A percentile compares a stretch with the other conserved stretches of the same genome.
Conservation (phyloP, 2,113 vertebrate genomes). For the Hystrix cristata region DNA sequence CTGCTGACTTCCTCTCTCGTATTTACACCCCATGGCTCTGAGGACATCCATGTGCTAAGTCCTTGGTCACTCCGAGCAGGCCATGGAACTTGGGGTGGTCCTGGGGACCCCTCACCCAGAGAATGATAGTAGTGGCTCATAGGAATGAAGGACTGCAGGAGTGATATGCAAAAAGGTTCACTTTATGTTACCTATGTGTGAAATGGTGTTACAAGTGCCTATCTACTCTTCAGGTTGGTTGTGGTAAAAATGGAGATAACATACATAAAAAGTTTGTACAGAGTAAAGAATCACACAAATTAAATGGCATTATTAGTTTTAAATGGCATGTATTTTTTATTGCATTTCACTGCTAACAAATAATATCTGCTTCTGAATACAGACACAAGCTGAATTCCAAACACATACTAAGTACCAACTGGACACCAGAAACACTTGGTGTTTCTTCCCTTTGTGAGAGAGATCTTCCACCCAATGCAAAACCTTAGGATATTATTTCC, state of each 20-base stretch:
- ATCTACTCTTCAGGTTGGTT: not conserved
- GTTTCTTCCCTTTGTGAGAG: not conserved
- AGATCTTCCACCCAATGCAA: not conserved
- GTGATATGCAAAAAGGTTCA: not conserved
- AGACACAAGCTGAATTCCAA: slow-evolving; percentile 13
- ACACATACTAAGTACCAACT: not conserved
- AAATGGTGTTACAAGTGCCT: not conserved
- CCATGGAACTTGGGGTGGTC: not conserved
- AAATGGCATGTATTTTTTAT: slow-evolving; percentile 37
- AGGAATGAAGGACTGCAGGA: not conserved
- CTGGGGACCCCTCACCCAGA: not conserved
- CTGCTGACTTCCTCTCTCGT: not conserved
- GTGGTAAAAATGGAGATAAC: not conserved
- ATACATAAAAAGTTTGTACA: not conserved
- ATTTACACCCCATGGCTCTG: too few relatives aligned
- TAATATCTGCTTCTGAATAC: not conserved
- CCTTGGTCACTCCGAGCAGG: not conserved
- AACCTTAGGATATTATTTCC: not conserved
- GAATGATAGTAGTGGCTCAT: not conserved
- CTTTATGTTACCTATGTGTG: not conserved
- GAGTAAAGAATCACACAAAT: not conserved
- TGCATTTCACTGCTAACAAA: not conserved
- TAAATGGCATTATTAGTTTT: not conserved
- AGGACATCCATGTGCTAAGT: not conserved
- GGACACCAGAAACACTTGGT: not conserved